phyloP scores from a whole-genome alignment of 2,113 vertebrate species.

The Stercorarius parasiticus region DNA sequence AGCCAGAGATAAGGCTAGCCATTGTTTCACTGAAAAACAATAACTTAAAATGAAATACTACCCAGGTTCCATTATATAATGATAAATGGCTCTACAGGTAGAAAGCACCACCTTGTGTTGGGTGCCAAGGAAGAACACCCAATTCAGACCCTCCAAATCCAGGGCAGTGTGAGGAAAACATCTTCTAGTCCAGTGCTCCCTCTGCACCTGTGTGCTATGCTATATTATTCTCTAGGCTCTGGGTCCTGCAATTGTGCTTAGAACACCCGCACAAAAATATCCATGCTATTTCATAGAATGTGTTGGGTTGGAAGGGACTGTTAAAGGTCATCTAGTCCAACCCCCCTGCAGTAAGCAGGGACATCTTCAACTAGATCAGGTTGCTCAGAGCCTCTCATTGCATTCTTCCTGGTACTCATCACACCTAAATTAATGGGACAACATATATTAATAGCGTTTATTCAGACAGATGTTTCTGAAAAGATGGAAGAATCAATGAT shows the following conservation, averaged over 20 bases:
- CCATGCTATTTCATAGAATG: background rate
- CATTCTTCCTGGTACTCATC: background rate
- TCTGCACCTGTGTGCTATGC: background rate
- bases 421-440: background rate
- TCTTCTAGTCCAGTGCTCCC: accelerated
- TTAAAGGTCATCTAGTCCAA: too few species aligned
- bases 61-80: background rate
- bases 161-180: accelerated
- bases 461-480: background rate
- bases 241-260: background rate
- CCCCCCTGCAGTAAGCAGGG: too few species aligned
- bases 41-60: background rate
- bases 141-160: background rate
- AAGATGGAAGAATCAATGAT: background rate
- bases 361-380: too few species aligned
- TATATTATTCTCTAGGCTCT: background rate
- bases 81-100: background rate
- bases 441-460: background rate
- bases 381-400: too few species aligned
- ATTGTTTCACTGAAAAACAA: background rate
- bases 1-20: background rate
- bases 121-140: background rate
- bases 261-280: background rate
- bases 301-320: too few species aligned
- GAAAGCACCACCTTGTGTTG: background rate